Conservation (phyloP, 1,140 invertebrate species). For the Venturia canescens region DNA sequence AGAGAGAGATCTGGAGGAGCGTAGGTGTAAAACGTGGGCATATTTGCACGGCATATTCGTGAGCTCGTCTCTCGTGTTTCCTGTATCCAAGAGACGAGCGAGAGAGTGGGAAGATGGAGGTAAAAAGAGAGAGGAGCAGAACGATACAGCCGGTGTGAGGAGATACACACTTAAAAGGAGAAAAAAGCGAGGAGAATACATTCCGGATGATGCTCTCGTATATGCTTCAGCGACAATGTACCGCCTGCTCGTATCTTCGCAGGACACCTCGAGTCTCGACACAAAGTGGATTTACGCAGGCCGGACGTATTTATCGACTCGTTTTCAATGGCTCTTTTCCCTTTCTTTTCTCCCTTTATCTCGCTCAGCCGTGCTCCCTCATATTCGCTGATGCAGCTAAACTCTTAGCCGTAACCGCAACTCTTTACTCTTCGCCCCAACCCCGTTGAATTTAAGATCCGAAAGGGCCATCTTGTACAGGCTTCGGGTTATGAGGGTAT, state of each 20-base stretch:
- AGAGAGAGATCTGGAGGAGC: not conserved
- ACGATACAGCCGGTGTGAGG: not conserved
- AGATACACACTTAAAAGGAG: constrained; percentile 24
- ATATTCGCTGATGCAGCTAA: constrained; percentile 10
- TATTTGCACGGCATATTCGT: constrained; percentile 42
- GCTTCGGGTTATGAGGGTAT: not conserved
- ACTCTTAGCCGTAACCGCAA: not conserved
- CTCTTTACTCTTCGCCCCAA: not conserved
- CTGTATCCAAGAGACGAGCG: constrained; percentile 24
- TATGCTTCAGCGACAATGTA: constrained; percentile 28
- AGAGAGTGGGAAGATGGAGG: not conserved
- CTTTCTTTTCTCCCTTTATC: constrained; percentile 15
- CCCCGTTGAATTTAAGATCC: not conserved
- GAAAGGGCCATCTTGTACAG: not conserved
- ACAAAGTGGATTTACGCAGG: constrained; percentile 60
- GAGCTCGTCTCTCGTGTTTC: constrained; percentile 6
- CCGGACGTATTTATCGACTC: constrained; percentile 63
- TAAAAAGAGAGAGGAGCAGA: constrained; percentile 6
- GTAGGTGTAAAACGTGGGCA: constrained; percentile 44
- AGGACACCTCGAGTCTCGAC: constrained; percentile 12
- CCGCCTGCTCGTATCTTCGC: constrained; percentile 31
- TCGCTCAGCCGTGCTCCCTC: constrained; percentile 6
- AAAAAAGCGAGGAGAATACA: not conserved
- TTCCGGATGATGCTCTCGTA: constrained; percentile 25
- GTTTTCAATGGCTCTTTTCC: constrained; percentile 55